Percentiles rank a stretch among this genome's conserved stretches.
phyloP scores from a whole-genome alignment of 2,797 vertebrate genomes.

The Coccyzus lansbergi region DNA sequence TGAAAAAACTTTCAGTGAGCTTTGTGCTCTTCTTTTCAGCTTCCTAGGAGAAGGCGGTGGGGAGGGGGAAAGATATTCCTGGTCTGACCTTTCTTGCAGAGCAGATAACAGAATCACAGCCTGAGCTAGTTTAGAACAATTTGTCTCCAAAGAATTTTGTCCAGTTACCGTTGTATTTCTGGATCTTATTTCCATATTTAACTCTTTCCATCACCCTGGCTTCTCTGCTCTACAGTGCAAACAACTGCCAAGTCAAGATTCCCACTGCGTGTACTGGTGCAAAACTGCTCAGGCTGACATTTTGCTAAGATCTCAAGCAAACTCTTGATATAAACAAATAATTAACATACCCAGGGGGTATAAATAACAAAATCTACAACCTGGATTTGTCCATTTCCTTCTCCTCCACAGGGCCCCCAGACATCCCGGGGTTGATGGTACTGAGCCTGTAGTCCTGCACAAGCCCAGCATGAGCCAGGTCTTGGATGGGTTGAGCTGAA shows the following conservation, averaged over 20 bases:
- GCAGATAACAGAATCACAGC: slow-evolving; percentile 51
- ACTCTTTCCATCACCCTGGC: slow-evolving; percentile 8
- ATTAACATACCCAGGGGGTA: neutral
- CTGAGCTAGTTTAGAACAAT: slow-evolving; percentile 53
- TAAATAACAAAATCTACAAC: neutral
- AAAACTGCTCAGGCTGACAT: rapidly evolving
- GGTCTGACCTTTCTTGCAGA: slow-evolving; percentile 42
- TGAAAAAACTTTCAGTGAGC: slow-evolving; percentile 14
- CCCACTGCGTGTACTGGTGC: neutral
- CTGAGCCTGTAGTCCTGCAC: neutral
- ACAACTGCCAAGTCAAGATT: neutral
- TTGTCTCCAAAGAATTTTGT: slow-evolving; percentile 48
- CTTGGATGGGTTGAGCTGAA: neutral
- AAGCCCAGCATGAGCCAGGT: rapidly evolving
- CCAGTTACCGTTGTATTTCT: neutral
- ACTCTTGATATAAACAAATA: neutral
- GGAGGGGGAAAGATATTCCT: neutral
- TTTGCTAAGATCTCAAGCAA: neutral
- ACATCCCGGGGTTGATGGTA: neutral
- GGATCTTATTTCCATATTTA: slow-evolving; percentile 49
- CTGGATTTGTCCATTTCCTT: neutral
- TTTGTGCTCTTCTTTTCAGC: slow-evolving; percentile 44
- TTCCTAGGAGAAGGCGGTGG: neutral
- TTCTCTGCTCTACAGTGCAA: neutral
- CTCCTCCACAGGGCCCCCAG: neutral